phyloP scores from a whole-genome alignment of 1,140 invertebrate species.

The Nylanderia fulva region DNA sequence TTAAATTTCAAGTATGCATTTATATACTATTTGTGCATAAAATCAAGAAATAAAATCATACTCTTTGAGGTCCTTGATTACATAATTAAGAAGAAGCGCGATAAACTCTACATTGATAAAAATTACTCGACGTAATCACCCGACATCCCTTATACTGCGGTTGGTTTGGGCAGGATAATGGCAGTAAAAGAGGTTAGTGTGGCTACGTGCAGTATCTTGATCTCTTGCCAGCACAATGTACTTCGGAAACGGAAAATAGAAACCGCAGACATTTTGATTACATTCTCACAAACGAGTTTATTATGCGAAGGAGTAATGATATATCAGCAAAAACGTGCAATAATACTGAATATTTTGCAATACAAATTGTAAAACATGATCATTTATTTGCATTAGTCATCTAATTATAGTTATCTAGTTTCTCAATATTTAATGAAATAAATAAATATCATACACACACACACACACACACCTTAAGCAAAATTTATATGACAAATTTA shows the following conservation, averaged over 20 bases:
- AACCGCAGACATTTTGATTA: slow-evolving; percentile 58
- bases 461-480: too few species aligned
- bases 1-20: background rate
- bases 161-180: slow-evolving; percentile 35
- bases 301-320: slow-evolving; percentile 41
- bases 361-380: background rate
- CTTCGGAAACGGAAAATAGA: slow-evolving; percentile 44
- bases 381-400: background rate
- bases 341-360: slow-evolving; percentile 5
- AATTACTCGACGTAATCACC: slow-evolving; percentile 40
- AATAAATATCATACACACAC: background rate
- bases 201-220: slow-evolving; percentile 46
- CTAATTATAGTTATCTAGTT: background rate
- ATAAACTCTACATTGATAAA: slow-evolving; percentile 22
- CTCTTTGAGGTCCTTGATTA: slow-evolving; percentile 9
- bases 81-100: background rate
- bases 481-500: background rate
- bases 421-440: background rate
- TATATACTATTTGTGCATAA: background rate
- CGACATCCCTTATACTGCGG: slow-evolving; percentile 26
- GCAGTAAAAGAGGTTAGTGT: slow-evolving; percentile 14
- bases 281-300: slow-evolving; percentile 50
- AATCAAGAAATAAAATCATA: background rate
- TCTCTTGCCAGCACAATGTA: slow-evolving; percentile 54
- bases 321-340: slow-evolving; percentile 4